Percentiles rank a stretch among this genome's conserved stretches.
phyloP scores from a whole-genome alignment of 2,113 vertebrate genomes.

The Brachirus orientalis region DNA sequence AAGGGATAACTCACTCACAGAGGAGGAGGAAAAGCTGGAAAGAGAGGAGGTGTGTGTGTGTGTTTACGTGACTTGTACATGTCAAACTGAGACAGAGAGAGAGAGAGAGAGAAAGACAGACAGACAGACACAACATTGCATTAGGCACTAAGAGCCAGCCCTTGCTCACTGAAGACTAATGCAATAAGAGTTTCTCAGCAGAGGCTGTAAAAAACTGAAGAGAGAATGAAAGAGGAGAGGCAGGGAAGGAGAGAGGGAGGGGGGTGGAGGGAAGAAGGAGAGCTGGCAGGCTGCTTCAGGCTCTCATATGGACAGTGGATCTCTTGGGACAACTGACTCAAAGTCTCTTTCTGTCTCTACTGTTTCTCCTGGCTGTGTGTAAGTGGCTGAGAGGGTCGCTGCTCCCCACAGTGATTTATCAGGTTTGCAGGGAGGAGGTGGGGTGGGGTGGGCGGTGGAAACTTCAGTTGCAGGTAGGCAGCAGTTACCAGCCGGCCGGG shows the following conservation, averaged over 20 bases:
- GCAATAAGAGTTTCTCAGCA: constrained; percentile 80
- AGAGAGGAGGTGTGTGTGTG: constrained; percentile 60
- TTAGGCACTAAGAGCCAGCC: constrained; percentile 81
- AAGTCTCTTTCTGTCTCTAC: constrained; percentile 68
- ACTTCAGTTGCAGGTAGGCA: constrained; percentile 61
- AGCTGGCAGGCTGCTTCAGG: constrained; percentile 71
- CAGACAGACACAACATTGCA: constrained; percentile 71
- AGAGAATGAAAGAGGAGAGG: constrained; percentile 64
- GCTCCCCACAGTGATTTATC: constrained; percentile 68
- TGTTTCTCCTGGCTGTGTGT: constrained; percentile 57
- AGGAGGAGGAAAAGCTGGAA: constrained; percentile 59
- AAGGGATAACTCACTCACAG: constrained; percentile 74
- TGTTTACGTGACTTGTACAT: constrained; percentile 50
- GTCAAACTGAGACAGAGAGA: constrained; percentile 60
- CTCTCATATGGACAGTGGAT: constrained; percentile 78
- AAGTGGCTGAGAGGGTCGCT: constrained; percentile 55
- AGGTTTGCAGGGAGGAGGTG: constrained; percentile 62
- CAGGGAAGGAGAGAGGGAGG: constrained; percentile 61
- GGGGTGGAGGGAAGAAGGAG: constrained; percentile 54
- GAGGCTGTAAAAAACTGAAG: constrained; percentile 75
- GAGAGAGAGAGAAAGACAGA: constrained; percentile 54
- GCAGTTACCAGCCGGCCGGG: constrained; percentile 61
- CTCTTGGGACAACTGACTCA: constrained; percentile 76
- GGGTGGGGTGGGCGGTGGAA: constrained; percentile 6
- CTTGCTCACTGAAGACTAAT: constrained; percentile 80